Evolutionary conservation across 2,113 vertebrate genomes (phyloP), one percentile per base, ranked within the genome.

Genomic region (Limnothrissa miodon): DNA sequence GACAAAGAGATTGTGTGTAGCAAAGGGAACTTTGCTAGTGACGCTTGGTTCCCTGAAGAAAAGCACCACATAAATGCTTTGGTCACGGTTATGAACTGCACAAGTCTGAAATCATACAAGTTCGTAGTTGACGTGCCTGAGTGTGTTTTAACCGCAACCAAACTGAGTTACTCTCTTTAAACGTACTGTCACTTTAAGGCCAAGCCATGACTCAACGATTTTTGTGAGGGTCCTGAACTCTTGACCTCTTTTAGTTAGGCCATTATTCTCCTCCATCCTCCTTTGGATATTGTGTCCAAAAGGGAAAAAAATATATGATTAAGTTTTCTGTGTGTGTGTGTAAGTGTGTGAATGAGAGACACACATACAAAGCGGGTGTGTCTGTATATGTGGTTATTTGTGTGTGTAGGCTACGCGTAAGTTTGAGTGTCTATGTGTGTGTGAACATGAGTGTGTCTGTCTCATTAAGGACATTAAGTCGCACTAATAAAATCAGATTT

Each of bases 401-500:
- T 53, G 13, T 81, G 53, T 62, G 36, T 51, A 11, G 11, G 83
- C 8, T 81, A 56, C 44, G 44, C 29, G 48, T 79, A 56, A 48
- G 42, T 70, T n/a, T 80, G 79, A 53, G 79, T 80, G 17, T 89
- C 56, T 70, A 53, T 85, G 80, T 13, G 21, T 42, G 39, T 87
- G 82, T 81, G 56, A 45, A 80, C 59, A 83, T 84, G 83, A 85
- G 84, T 81, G 78, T 82, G 84, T 70, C 33, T 74, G 33, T 74
- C 66, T 36, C 66, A 74, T 92, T 90, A 88, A 87, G 80, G 62
- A 23, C 86, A 70, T 88, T 36, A 15, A 36, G 66, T 33, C 13
- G 10, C 66, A 17, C 13, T 88, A 90, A 91, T 90, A 83, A 82
- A 82, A 86, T 89, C 82, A 88, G 74, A 45, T 92, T 92, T 91